A percentile compares a stretch with the other conserved stretches of the same genome.
phyloP scores from a whole-genome alignment of 2,113 vertebrate genomes.

The Stictonetta naevosa region DNA sequence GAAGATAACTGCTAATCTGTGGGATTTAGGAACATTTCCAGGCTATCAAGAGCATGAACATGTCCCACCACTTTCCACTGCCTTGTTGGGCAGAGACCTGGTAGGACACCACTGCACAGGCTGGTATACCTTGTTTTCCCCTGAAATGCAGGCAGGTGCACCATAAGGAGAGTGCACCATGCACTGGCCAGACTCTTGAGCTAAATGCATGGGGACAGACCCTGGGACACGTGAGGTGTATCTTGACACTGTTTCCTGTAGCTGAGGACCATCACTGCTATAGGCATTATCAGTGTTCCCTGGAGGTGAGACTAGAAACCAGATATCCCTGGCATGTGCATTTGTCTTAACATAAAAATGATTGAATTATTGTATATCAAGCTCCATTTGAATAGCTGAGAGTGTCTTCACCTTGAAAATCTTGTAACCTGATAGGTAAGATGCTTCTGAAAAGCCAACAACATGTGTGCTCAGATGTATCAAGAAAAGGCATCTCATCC shows the following conservation, averaged over 20 bases:
- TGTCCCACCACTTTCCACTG: neutral
- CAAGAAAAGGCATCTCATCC: accelerated
- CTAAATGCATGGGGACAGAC: neutral
- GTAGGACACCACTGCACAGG: neutral
- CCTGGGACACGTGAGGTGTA: neutral
- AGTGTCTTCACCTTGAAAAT: neutral
- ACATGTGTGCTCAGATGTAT: neutral
- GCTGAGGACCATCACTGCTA: neutral
- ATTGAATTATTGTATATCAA: neutral
- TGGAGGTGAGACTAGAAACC: neutral
- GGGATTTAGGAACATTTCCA: neutral
- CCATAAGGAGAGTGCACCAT: neutral
- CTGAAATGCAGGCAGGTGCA: neutral
- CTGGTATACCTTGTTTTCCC: accelerated
- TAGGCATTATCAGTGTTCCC: neutral
- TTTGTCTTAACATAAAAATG: neutral
- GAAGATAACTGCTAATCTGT: neutral
- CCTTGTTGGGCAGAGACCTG: neutral
- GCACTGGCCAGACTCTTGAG: neutral
- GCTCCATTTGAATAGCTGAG: neutral
- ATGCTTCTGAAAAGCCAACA: neutral
- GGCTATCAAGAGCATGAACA: neutral
- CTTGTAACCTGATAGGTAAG: neutral
- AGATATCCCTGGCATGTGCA: neutral
- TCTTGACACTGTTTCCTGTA: neutral